Evolutionary conservation across 1,140 invertebrate genomes (phyloP).

Genomic region (Drosophila suzukii): DNA sequence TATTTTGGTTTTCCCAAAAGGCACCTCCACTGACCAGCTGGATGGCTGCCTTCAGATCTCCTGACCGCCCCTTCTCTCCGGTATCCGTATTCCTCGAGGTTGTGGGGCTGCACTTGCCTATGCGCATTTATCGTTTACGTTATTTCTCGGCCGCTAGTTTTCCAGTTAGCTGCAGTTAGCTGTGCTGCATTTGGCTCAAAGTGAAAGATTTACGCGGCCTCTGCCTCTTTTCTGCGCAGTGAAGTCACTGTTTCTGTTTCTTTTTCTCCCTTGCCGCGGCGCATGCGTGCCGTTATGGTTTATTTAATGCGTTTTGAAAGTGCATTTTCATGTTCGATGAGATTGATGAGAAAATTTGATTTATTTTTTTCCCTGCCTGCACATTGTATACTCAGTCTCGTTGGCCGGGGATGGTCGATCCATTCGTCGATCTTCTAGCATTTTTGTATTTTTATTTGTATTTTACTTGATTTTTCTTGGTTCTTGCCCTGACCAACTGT

Average conservation of each 20-base stretch:
- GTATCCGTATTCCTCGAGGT: constrained; percentile 25
- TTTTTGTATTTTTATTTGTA: constrained; percentile 1
- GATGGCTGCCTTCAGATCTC: constrained; percentile 29
- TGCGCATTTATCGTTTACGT: constrained; percentile 83
- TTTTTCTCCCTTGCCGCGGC: constrained; percentile 37
- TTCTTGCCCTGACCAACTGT: constrained; percentile 17
- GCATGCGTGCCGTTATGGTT: constrained; percentile 83
- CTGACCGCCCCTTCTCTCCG: neutral
- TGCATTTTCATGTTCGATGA: constrained; percentile 84
- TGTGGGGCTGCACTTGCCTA: constrained; percentile 69
- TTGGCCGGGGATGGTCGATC: constrained; percentile 12
- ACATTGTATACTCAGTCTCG: constrained; percentile 45
- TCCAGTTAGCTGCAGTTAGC: constrained; percentile 79
- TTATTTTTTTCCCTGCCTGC: constrained; percentile 71
- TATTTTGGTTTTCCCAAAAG: neutral
- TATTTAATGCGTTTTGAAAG: constrained; percentile 84
- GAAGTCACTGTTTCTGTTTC: constrained; percentile 12
- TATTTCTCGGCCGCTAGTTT: constrained; percentile 81
- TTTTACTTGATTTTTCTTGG: neutral
- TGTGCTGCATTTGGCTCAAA: constrained; percentile 80
- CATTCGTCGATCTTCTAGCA: constrained; percentile 1
- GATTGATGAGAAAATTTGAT: constrained; percentile 84
- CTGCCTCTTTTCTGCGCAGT: constrained; percentile 24
- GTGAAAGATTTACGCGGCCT: constrained; percentile 82
- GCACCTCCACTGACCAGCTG: constrained; percentile 55